Evolutionary conservation across 2,113 vertebrate species (phyloP).

Genomic region (Syrmaticus mikado): DNA sequence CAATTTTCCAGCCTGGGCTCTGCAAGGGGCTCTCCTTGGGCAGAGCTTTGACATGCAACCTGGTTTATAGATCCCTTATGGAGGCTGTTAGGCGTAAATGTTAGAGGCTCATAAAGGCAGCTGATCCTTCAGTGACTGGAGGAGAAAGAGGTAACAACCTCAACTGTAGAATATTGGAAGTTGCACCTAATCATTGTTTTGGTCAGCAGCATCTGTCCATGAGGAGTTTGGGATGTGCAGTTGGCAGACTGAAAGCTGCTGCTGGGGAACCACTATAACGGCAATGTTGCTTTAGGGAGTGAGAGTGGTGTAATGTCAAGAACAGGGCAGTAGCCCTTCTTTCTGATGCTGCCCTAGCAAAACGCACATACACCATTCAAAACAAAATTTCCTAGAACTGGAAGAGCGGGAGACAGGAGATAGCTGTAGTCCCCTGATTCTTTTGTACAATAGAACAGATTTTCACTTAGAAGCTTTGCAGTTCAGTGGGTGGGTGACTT

Average conservation of each 20-base stretch:
- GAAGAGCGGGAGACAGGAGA: background rate
- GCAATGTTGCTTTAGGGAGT: background rate
- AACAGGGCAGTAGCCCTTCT: background rate
- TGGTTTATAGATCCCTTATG: background rate
- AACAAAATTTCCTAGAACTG: background rate
- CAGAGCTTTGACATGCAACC: fast-evolving
- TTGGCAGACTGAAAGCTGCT: background rate
- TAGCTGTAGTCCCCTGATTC: background rate
- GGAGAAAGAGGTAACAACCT: background rate
- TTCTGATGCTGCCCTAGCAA: background rate
- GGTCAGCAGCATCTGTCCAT: background rate
- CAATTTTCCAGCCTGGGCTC: background rate
- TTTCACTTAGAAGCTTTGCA: fast-evolving
- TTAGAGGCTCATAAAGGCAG: background rate
- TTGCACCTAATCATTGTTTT: background rate
- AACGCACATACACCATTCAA: background rate
- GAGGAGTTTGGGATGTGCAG: fast-evolving
- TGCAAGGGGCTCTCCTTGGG: background rate
- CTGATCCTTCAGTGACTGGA: background rate
- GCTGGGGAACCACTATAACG: background rate
- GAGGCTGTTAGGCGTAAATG: background rate
- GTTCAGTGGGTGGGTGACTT: fast-evolving
- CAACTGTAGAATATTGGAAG: fast-evolving
- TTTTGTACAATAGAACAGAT: background rate
- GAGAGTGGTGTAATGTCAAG: background rate